phyloP scores from a whole-genome alignment of 1,140 invertebrate genomes.

The Oncopeltus fasciatus region DNA sequence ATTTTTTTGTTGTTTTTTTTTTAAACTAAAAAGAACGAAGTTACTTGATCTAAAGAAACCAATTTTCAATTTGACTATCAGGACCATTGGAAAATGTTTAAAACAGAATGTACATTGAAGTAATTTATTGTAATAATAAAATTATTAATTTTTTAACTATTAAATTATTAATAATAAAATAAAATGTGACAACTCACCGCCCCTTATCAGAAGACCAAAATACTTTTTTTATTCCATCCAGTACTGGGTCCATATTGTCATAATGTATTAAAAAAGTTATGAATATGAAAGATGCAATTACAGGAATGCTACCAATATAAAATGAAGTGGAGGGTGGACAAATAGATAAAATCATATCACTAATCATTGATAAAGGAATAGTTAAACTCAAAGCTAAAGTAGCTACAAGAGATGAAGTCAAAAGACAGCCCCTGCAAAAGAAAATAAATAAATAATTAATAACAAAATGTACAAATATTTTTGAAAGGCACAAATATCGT shows the following conservation, averaged over 20 bases:
- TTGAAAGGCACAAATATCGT: too few relatives aligned
- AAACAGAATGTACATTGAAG: too few relatives aligned
- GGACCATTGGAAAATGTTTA: too few relatives aligned
- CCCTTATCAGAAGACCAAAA: constrained; percentile 3
- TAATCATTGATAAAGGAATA: constrained; percentile 71
- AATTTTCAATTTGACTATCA: too few relatives aligned
- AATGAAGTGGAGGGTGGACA: constrained; percentile 58
- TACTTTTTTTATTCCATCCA: constrained; percentile 13
- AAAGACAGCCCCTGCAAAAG: constrained; percentile 62
- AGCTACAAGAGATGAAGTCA: constrained; percentile 74
- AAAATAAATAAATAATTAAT: too few relatives aligned
- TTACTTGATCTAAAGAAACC: too few relatives aligned
- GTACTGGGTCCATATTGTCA: constrained; percentile 66
- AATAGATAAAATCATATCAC: constrained; percentile 61
- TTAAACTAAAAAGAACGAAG: too few relatives aligned
- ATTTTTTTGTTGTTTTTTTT: too few relatives aligned
- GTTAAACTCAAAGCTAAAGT: constrained; percentile 68
- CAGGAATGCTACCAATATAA: constrained; percentile 63
- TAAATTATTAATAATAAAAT: too few relatives aligned
- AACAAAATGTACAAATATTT: too few relatives aligned
- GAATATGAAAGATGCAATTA: constrained; percentile 61
- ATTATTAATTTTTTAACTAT: too few relatives aligned
- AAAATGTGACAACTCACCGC: constrained; percentile 9
- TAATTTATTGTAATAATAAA: too few relatives aligned
- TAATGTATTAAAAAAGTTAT: constrained; percentile 62